Evolutionary conservation across 2,113 vertebrate species (phyloP).

Genomic region (Vombatus ursinus): DNA sequence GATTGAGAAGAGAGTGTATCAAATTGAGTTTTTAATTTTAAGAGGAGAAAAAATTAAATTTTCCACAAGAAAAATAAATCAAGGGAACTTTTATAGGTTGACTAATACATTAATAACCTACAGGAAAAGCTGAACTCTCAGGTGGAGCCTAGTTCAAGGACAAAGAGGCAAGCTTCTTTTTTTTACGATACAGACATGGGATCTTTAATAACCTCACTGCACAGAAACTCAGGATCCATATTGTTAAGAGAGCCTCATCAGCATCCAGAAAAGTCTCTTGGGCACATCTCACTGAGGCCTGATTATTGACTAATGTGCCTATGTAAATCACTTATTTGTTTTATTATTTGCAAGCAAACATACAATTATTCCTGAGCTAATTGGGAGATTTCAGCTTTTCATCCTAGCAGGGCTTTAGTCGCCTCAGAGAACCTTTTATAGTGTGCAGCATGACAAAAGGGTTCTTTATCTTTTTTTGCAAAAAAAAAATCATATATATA

Average conservation of each 20-base stretch:
- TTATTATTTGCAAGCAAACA: constrained; percentile 78
- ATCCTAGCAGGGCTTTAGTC: constrained; percentile 66
- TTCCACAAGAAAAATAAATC: constrained; percentile 69
- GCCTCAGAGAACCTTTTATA: constrained; percentile 69
- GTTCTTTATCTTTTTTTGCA: constrained; percentile 73
- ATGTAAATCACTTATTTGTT: constrained; percentile 76
- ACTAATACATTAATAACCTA: constrained; percentile 62
- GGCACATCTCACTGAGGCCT: constrained; percentile 62
- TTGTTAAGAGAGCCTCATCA: constrained; percentile 42
- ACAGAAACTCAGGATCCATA: constrained; percentile 43
- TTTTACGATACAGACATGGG: background rate
- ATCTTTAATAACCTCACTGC: constrained; percentile 59
- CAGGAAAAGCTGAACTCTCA: constrained; percentile 59
- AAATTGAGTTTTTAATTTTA: constrained; percentile 70
- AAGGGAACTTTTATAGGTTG: constrained; percentile 60
- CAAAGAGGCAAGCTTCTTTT: constrained; percentile 52
- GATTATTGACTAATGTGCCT: constrained; percentile 78
- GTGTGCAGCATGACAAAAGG: constrained; percentile 39
- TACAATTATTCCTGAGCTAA: constrained; percentile 70
- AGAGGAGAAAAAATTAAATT: constrained; percentile 64
- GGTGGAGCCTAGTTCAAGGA: constrained; percentile 67
- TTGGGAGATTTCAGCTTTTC: constrained; percentile 74
- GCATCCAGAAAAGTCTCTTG: constrained; percentile 38
- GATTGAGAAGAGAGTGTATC: constrained; percentile 17
- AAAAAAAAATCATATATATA: background rate